These are phyloP conservation scores for Nannobrachium achirus DNA, from an alignment of 2,113 vertebrate genomes.

Conservation along the genomic window DNA sequence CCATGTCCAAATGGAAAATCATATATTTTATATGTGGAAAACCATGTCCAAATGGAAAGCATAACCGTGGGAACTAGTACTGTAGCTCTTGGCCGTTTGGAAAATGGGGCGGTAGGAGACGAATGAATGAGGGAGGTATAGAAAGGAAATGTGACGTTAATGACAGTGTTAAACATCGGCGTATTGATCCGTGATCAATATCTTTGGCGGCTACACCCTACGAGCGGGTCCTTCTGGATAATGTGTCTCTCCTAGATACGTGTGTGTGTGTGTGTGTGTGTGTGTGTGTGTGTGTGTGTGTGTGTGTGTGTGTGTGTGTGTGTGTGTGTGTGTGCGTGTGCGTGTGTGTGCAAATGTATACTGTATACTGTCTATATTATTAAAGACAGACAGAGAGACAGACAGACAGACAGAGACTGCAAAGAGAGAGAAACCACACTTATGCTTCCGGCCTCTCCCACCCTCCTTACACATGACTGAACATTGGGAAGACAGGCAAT, in stretches of 20 bases:
- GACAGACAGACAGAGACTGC: no score
- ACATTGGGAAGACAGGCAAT: not conserved
- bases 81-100: not conserved
- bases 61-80: no score
- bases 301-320: not conserved
- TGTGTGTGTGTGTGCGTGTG: not conserved
- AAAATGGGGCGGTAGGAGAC: not conserved
- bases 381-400: no score
- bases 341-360: slow-evolving; percentile 2
- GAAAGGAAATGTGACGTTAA: not conserved
- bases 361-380: no score
- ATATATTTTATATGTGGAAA: no score
- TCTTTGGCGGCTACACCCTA: slow-evolving; percentile 3
- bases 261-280: slow-evolving; percentile 19
- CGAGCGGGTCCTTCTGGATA: not conserved
- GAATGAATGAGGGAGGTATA: not conserved
- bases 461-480: not conserved
- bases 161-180: slow-evolving; percentile 1
- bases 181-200: slow-evolving; percentile 9
- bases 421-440: no score
- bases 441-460: no score
- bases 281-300: slow-evolving; percentile 7
- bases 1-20: no score
- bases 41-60: no score
- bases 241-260: slow-evolving; percentile 4